phyloP scores from a whole-genome alignment of 2,888 invertebrate genomes.

The Epinotia ramella region DNA sequence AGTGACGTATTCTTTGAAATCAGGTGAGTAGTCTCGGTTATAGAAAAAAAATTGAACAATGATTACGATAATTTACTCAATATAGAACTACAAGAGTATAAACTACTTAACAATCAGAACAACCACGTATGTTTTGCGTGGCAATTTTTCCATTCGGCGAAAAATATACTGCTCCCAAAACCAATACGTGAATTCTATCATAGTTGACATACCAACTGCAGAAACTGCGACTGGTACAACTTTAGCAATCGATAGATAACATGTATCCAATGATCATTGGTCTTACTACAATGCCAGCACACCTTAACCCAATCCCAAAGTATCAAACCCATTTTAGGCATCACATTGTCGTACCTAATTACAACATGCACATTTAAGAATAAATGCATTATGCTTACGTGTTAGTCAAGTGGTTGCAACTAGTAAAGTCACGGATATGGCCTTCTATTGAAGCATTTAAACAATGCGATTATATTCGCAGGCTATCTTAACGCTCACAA shows the following conservation, averaged over 20 bases:
- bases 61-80: no score
- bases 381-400: slow-evolving; percentile 36
- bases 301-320: not conserved
- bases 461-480: slow-evolving; percentile 15
- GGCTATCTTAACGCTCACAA: not conserved
- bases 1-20: no score
- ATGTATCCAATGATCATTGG: not conserved
- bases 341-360: slow-evolving; percentile 17
- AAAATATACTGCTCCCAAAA: not conserved
- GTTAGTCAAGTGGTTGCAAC: slow-evolving; percentile 15
- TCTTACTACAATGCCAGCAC: not conserved
- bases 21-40: no score
- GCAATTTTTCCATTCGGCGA: no score
- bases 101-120: no score
- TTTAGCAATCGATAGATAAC: not conserved
- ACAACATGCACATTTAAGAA: slow-evolving; percentile 11
- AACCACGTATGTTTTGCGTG: no score
- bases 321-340: no score
- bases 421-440: slow-evolving; percentile 21
- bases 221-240: not conserved
- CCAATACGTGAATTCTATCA: not conserved
- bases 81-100: no score
- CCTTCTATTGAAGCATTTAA: slow-evolving; percentile 7
- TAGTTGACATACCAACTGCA: not conserved
- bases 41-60: no score